Evolutionary conservation across 1,140 invertebrate genomes (phyloP), one percentile per base, ranked within the genome.

Genomic region (Ostrea edulis): DNA sequence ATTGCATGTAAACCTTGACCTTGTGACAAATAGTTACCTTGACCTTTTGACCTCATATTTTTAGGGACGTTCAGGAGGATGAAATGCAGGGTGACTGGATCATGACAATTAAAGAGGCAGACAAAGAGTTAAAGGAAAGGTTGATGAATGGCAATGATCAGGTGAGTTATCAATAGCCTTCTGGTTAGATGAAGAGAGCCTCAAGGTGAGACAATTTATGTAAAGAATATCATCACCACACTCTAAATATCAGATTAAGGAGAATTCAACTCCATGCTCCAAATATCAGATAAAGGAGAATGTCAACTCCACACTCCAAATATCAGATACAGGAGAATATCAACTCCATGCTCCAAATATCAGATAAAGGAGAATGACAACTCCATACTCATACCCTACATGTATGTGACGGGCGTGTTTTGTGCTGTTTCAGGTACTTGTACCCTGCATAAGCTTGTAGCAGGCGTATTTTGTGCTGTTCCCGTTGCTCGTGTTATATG

Each of bases 61-160:
- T 52, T 17, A 83, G 82, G 52, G 82, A 83, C 53, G 89, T 87
- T 52, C 89, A 92, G 62, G 89, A 90, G 25, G 90, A 91, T 44
- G 87, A 90, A 17, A 84, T 89, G 52, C 65, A 89, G 68, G 90
- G 86, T 35, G 88, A 90, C 20, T 92, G 91, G 91, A 92, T 92
- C 35, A 91, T 92, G 91, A 92, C 91, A 52, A 88, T 91, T 25
- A 92, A 87, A 84, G 90, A 90, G 86, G 90, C 87, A 65, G 82
- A 89, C n/a, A 77, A 85, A 22, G 86, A 85, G 54, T 68, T 91
- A 22, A 91, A 87, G 22, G 83, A 90, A 85, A 55, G 85, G 62
- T 71, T 89, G 58, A 86, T 71, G 68, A 87, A 87, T 22, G 89
- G 89, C n/a, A 90, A 88, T 44, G 86, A 82, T 55, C 84, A 86